Evolutionary conservation across 2,888 invertebrate species (phyloP), one percentile per base, ranked within the genome.

Genomic region (Cerceris ruficornis): DNA sequence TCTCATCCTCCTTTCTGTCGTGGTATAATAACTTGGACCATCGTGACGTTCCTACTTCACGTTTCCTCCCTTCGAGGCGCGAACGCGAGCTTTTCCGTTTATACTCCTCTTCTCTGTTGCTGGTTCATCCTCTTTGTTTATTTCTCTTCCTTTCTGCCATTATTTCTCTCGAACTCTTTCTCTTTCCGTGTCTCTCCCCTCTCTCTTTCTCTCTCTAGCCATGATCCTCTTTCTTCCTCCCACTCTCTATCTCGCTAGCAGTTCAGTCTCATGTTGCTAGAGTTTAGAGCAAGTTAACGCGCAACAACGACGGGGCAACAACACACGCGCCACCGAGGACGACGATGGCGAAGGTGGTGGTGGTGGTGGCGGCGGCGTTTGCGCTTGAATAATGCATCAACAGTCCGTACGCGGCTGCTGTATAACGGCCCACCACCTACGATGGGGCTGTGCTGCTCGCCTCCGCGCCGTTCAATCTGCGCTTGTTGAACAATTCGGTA

Each of bases 341-440:
- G 50, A 11, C 41, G 59, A n/a, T n/a, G 39, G 41, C 54, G 50
- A 11, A n/a, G 13, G 52, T 13, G 54, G 7, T 9, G 46, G 2
- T 41, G 57, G 66, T 58, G 65, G 70, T 74, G 83, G 81, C 84
- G 83, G 81, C 84, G 88, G 87, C 87, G 88, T 87, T 89, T 83
- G 85, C 86, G 87, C 87, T 88, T 92, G 91, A 92, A 92, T 92
- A 92, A 91, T 92, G 91, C 92, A 92, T 91, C 89, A 88, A 88
- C 89, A 82, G 88, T 88, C 85, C 83, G 86, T 84, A 76, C 84
- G 80, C 81, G 86, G 84, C 84, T 85, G 83, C 81, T 80, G 84
- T 87, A 86, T 88, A 88, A 87, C 88, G 83, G 74, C 52, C 64
- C 72, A 66, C 43, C 41, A 65, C 49, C n/a, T 70, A 54, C 49